Evolutionary conservation across 2,797 vertebrate species (phyloP), one percentile per base, ranked within the genome.

Genomic region (Aulostomus chinensis): DNA sequence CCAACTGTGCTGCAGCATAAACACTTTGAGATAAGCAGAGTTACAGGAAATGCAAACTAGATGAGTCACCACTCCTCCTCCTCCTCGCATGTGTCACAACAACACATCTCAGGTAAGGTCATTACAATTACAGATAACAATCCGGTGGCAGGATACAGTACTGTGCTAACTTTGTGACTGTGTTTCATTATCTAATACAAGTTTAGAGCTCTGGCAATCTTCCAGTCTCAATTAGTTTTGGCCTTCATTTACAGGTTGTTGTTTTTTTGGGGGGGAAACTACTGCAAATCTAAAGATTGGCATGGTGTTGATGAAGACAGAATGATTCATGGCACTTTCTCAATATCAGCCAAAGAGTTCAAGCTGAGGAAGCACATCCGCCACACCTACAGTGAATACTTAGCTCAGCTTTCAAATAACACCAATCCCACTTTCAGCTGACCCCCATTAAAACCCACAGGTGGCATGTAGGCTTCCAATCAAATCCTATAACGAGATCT

Each of bases 51-150:
- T 77, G 82, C 82, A 76, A 88, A 85, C 72, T 41, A 73, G 76
- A 87, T 88, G 84, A 90, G 70, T 88, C 84, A 91, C 84, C 77
- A 71, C 73, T 71, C 74, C 73, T 84, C 77, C 68, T 72, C n/a
- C n/a, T n/a, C 77, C 68, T 72, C 65, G 36, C 71, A 73, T 45
- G 35, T 63, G 71, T 66, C 68, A 58, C 62, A 72, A 80, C 69
- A 85, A 85, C 78, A 86, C 71, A 56, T 75, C 81, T 71, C 80
- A 81, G 78, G 76, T 83, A 77, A 82, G 81, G 78, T 84, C 71
- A 88, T 82, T 80, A 85, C 63, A 86, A 84, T 83, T 80, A 87
- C 73, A 84, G 81, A 90, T 84, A 68, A 79, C 50, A 71, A 73
- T 68, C 80, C 45, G 39, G 51, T 67, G 58, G 26, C 22, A 43